phyloP scores from a whole-genome alignment of 2,113 vertebrate species.

The Gadus chalcogrammus region DNA sequence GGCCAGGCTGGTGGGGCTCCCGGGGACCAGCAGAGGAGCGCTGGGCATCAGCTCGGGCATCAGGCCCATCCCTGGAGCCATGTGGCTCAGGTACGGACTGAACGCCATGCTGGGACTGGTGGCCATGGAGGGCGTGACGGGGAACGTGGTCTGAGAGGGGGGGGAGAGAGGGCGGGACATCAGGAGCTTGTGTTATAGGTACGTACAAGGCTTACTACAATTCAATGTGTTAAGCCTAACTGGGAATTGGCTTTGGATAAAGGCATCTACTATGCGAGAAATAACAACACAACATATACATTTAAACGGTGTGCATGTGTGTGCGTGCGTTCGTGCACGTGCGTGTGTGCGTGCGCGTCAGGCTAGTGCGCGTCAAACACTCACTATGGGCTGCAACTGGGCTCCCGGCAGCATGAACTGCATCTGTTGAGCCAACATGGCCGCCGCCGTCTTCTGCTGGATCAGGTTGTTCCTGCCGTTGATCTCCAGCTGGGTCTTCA shows the following conservation, averaged over 20 bases:
- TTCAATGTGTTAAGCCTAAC: too few relatives aligned
- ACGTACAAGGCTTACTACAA: too few relatives aligned
- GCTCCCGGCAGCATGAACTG: conserved; percentile 93
- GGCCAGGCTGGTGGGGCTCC: conserved; percentile 82
- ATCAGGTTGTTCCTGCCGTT: conserved; percentile 98
- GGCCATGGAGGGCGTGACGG: conserved; percentile 84
- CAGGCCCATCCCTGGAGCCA: conserved; percentile 89
- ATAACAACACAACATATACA: too few relatives aligned
- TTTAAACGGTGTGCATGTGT: too few relatives aligned
- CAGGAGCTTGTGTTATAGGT: too few relatives aligned
- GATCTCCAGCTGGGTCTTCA: conserved; percentile 97
- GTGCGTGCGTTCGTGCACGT: too few relatives aligned
- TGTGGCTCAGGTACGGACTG: conserved; percentile 90
- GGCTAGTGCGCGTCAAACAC: conserved; percentile 37
- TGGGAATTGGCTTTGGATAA: too few relatives aligned
- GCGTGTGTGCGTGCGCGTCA: too few relatives aligned
- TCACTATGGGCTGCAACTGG: conserved; percentile 91
- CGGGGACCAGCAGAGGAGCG: conserved; percentile 86
- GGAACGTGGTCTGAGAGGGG: conserved; percentile 81
- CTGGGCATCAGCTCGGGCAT: conserved; percentile 93
- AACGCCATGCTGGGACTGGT: conserved; percentile 89
- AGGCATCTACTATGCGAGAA: too few relatives aligned
- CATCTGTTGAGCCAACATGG: conserved; percentile 98
- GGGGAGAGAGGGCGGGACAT: neutral
- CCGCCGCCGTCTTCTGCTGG: conserved; percentile 94